phyloP scores from a whole-genome alignment of 2,888 invertebrate genomes.

The Drosophila lacicola region DNA sequence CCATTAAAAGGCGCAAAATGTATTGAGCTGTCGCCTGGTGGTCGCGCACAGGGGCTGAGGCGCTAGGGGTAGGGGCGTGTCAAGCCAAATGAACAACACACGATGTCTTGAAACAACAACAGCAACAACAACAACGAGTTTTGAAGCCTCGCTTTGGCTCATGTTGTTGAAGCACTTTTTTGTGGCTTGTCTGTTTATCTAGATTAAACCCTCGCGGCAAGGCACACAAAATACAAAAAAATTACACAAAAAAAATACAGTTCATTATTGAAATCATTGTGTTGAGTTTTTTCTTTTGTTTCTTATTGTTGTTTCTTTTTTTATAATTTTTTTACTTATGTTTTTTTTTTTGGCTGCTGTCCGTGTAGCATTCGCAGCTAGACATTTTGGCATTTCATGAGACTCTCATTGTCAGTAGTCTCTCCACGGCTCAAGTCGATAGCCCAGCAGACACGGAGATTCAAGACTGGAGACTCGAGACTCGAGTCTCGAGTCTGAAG shows the following conservation, averaged over 20 bases:
- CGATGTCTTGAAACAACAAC: slow-evolving; percentile 51
- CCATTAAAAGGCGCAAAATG: slow-evolving; percentile 80
- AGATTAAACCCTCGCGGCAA: slow-evolving; percentile 76
- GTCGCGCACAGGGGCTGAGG: slow-evolving; percentile 35
- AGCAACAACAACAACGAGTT: slow-evolving; percentile 47
- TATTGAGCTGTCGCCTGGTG: slow-evolving; percentile 66
- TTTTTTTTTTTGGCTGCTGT: slow-evolving; percentile 41
- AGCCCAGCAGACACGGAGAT: slow-evolving; percentile 47
- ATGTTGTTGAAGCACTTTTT: slow-evolving; percentile 64
- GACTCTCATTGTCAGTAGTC: slow-evolving; percentile 65
- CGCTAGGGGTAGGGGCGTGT: slow-evolving; percentile 49
- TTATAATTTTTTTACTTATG: slow-evolving; percentile 26
- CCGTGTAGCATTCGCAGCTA: slow-evolving; percentile 71
- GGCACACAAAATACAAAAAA: slow-evolving; percentile 34
- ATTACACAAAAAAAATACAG: slow-evolving; percentile 57
- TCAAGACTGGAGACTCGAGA: slow-evolving; percentile 25
- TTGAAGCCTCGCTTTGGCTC: slow-evolving; percentile 52
- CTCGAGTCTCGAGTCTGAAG: slow-evolving; percentile 10
- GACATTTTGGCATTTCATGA: slow-evolving; percentile 80
- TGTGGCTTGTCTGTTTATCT: slow-evolving; percentile 69
- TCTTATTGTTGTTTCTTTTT: slow-evolving; percentile 21
- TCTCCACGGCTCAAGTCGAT: slow-evolving; percentile 37
- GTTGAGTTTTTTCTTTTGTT: slow-evolving; percentile 38
- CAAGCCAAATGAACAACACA: slow-evolving; percentile 60
- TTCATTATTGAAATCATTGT: slow-evolving; percentile 81